Percentiles rank a stretch among this genome's conserved stretches.
phyloP scores from a whole-genome alignment of 2,888 invertebrate species.

The Digitonthophagus gazella region DNA sequence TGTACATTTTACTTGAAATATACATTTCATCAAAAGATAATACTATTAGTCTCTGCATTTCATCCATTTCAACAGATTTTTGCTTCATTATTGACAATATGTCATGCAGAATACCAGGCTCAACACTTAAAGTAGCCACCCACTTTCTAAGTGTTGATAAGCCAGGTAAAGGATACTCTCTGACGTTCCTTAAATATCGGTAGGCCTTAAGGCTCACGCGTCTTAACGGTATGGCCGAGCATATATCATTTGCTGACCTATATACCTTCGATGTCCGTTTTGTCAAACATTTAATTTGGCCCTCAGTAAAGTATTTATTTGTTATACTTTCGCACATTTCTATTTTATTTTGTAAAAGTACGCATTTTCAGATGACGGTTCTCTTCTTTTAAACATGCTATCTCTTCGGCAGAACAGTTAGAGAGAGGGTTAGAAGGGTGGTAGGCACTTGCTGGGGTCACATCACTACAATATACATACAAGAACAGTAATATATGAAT shows the following conservation, averaged over 20 bases:
- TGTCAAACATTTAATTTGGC: conserved; percentile 18
- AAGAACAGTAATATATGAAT: too few relatives aligned
- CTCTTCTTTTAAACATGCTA: too few relatives aligned
- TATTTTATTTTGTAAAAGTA: too few relatives aligned
- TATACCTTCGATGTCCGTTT: neutral
- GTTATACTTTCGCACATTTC: too few relatives aligned
- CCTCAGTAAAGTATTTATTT: conserved; percentile 12
- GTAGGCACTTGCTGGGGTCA: too few relatives aligned
- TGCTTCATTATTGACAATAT: conserved; percentile 9
- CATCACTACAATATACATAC: too few relatives aligned
- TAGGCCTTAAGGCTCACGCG: conserved; percentile 27
- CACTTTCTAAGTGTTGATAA: neutral
- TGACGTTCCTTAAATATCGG: conserved; percentile 21
- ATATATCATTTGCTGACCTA: conserved; percentile 25
- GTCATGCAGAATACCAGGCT: conserved; percentile 19
- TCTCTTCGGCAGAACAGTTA: too few relatives aligned
- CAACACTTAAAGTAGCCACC: neutral
- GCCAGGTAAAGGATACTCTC: conserved; percentile 1
- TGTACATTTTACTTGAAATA: neutral
- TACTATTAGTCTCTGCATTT: neutral
- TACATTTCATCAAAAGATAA: conserved; percentile 17
- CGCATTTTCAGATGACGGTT: too few relatives aligned
- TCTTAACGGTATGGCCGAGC: conserved; percentile 26
- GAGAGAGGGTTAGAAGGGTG: too few relatives aligned
- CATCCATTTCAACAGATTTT: neutral